These are phyloP conservation scores for Camelus bactrianus DNA, from an alignment of 2,113 vertebrate genomes.

Conservation along the genomic window DNA sequence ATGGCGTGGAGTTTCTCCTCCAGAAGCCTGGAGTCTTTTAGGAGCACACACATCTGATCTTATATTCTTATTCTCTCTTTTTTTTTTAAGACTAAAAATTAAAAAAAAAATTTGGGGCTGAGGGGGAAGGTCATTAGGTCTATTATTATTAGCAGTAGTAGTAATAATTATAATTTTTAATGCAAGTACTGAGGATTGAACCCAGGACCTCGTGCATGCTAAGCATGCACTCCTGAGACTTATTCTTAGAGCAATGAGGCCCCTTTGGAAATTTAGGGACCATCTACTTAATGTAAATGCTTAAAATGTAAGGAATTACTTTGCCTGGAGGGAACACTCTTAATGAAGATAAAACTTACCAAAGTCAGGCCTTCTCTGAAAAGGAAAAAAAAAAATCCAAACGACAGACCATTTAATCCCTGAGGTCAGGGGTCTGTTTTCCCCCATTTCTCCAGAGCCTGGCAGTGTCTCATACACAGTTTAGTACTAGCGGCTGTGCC, in stretches of 20 bases:
- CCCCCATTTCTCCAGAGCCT: background rate
- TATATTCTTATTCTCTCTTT: no score
- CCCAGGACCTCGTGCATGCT: no score
- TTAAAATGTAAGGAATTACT: conserved; percentile 7
- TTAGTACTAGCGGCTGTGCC: no score
- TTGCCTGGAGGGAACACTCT: background rate
- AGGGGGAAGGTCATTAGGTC: no score
- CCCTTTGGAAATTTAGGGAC: conserved; percentile 46
- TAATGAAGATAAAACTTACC: conserved; percentile 69
- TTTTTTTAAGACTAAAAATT: no score
- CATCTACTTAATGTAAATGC: background rate
- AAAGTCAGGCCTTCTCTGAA: conserved; percentile 61
- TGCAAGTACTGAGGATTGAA: no score
- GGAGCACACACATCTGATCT: background rate
- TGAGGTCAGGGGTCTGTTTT: background rate
- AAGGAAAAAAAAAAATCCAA: conserved; percentile 13
- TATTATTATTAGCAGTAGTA: no score
- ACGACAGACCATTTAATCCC: background rate
- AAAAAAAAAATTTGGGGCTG: no score
- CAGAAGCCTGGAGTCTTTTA: background rate
- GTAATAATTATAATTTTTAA: no score
- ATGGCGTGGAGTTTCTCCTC: background rate
- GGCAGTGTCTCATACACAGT: background rate
- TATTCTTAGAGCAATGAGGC: background rate
- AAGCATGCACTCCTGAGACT: background rate